A percentile compares a stretch with the other conserved stretches of the same genome.
phyloP scores from a whole-genome alignment of 2,797 vertebrate species.

The Dromococcyx pavoninus region DNA sequence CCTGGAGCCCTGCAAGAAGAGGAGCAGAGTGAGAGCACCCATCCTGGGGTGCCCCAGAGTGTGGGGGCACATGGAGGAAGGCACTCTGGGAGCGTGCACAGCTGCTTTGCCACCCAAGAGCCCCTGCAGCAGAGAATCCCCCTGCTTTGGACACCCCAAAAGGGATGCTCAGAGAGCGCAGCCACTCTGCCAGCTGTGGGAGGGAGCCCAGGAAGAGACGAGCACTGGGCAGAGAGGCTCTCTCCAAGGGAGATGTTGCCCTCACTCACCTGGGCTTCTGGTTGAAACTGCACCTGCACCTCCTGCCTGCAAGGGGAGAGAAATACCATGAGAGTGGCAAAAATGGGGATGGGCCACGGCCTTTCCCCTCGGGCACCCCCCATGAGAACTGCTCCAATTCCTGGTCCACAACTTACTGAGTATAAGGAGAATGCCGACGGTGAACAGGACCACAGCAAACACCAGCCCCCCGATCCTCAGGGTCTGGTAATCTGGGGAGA shows the following conservation, averaged over 20 bases:
- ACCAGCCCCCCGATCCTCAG: constrained; percentile 92
- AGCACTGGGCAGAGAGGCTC: not conserved
- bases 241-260: not conserved
- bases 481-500: constrained; percentile 88
- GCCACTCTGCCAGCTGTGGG: fast-evolving
- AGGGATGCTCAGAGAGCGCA: not conserved
- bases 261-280: constrained; percentile 79
- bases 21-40: not conserved
- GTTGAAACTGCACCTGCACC: constrained; percentile 84
- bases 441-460: constrained; percentile 92
- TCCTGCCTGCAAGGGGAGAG: constrained; percentile 82
- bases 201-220: not conserved
- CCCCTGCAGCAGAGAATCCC: not conserved
- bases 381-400: fast-evolving
- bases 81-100: not conserved
- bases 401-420: constrained; percentile 83
- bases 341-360: fast-evolving
- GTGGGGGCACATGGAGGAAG: not conserved
- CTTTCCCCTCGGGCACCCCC: not conserved
- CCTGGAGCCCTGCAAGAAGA: constrained; percentile 82
- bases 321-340: fast-evolving
- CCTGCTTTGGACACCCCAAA: not conserved
- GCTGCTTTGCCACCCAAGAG: not conserved
- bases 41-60: fast-evolving
- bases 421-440: constrained; percentile 92